Evolutionary conservation across 2,113 vertebrate genomes (phyloP).

Genomic region (Camelus dromedarius): DNA sequence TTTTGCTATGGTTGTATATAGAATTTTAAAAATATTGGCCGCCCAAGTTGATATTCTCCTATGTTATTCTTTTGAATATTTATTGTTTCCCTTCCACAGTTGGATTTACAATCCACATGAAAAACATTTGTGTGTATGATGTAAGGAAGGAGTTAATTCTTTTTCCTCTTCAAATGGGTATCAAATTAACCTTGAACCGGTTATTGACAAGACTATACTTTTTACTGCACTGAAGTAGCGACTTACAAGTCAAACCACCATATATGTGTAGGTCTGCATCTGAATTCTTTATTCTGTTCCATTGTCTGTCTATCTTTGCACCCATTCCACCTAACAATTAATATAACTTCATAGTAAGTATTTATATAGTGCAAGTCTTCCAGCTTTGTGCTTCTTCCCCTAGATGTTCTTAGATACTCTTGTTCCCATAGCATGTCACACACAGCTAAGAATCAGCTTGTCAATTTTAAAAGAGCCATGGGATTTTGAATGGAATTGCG

Average conservation of each 20-base stretch:
- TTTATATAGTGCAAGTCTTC: neutral
- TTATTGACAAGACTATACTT: neutral
- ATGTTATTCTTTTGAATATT: neutral
- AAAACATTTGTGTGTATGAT: neutral
- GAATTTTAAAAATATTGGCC: neutral
- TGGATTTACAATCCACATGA: neutral
- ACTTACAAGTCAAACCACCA: neutral
- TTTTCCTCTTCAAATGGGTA: neutral
- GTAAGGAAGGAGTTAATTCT: neutral
- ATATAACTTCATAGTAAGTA: neutral
- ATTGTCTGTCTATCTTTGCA: neutral
- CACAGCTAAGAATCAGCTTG: neutral
- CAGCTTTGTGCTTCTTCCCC: neutral
- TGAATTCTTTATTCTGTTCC: constrained; percentile 15
- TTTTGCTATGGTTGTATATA: neutral
- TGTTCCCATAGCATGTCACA: neutral
- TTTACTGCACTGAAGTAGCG: neutral
- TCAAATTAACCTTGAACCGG: neutral
- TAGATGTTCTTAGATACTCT: neutral
- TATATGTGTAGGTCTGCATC: neutral
- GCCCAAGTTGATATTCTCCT: neutral
- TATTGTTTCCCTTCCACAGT: neutral
- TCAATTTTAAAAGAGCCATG: neutral
- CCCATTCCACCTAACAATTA: neutral
- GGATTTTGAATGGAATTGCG: neutral